Evolutionary conservation across 2,888 invertebrate species (phyloP).

Genomic region (Fragum whitleyi): DNA sequence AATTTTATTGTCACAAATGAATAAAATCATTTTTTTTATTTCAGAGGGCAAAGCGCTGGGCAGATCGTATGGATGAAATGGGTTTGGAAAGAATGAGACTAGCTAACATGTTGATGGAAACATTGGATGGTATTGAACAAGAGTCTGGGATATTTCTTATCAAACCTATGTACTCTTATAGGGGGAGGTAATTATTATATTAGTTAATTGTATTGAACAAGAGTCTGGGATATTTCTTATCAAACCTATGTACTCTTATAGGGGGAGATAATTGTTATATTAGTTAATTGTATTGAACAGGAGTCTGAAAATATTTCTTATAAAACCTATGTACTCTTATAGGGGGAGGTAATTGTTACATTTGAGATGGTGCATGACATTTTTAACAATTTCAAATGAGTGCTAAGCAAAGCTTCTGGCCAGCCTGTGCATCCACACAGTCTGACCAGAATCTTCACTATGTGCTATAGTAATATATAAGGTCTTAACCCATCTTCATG

Average conservation of each 20-base stretch:
- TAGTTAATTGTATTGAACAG: slow-evolving; percentile 78
- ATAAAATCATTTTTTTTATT: slow-evolving; percentile 14
- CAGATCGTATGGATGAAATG: slow-evolving; percentile 82
- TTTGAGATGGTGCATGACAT: no score
- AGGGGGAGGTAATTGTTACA: slow-evolving; percentile 75
- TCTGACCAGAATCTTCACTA: no score
- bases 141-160: slow-evolving; percentile 85
- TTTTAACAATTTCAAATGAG: no score
- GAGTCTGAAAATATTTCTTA: slow-evolving; percentile 85
- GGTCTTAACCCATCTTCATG: no score
- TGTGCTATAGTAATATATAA: no score
- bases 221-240: slow-evolving; percentile 85
- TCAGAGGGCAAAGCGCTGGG: slow-evolving; percentile 82
- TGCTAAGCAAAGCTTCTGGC: no score
- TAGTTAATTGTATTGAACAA: slow-evolving; percentile 78
- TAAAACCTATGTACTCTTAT: slow-evolving; percentile 84
- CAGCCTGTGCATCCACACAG: no score
- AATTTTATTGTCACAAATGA: no score
- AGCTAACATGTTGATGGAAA: slow-evolving; percentile 82
- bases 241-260: slow-evolving; percentile 84
- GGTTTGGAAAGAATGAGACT: slow-evolving; percentile 78
- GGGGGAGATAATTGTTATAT: slow-evolving; percentile 74
- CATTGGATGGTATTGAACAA: slow-evolving; percentile 82
- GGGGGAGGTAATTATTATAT: slow-evolving; percentile 74
- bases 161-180: slow-evolving; percentile 84